Conservation (phyloP, 35 echinoderm and acorn worm genomes). For the Diadema setosum region DNA sequence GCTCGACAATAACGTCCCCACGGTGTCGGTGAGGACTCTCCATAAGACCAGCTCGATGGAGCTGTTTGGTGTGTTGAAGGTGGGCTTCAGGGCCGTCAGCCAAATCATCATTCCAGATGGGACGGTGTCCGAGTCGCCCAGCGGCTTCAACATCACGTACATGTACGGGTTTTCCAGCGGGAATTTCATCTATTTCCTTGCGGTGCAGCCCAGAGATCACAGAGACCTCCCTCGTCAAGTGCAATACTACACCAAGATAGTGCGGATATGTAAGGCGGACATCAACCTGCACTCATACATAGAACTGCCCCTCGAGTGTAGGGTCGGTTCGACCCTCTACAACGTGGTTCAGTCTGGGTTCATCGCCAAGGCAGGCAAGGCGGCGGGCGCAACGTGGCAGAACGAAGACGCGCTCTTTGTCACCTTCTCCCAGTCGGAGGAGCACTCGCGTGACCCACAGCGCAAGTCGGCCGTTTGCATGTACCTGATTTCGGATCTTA, state of each 20-base stretch:
- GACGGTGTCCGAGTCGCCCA: neutral
- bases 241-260: slow-evolving; percentile 70
- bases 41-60: neutral
- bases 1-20: slow-evolving; percentile 57
- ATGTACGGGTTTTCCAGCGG: slow-evolving; percentile 65
- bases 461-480: slow-evolving; percentile 79
- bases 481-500: slow-evolving; percentile 66
- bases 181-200: slow-evolving; percentile 83
- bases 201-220: slow-evolving; percentile 33
- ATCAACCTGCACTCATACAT: slow-evolving; percentile 64
- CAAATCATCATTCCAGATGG: slow-evolving; percentile 50
- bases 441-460: slow-evolving; percentile 10
- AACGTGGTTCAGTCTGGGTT: slow-evolving; percentile 81
- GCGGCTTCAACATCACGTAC: slow-evolving; percentile 72
- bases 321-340: slow-evolving; percentile 21
- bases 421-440: slow-evolving; percentile 55
- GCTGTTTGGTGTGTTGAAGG: slow-evolving; percentile 34
- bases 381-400: neutral
- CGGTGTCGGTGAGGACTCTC: slow-evolving; percentile 44
- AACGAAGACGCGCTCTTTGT: slow-evolving; percentile 64
- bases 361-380: slow-evolving; percentile 30
- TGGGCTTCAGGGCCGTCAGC: neutral
- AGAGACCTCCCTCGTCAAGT: neutral
- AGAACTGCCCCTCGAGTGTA: slow-evolving; percentile 69
- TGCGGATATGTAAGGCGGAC: slow-evolving; percentile 66